These are phyloP conservation scores for Myzus persicae DNA, from an alignment of 1,140 invertebrate genomes.

Conservation along the genomic window DNA sequence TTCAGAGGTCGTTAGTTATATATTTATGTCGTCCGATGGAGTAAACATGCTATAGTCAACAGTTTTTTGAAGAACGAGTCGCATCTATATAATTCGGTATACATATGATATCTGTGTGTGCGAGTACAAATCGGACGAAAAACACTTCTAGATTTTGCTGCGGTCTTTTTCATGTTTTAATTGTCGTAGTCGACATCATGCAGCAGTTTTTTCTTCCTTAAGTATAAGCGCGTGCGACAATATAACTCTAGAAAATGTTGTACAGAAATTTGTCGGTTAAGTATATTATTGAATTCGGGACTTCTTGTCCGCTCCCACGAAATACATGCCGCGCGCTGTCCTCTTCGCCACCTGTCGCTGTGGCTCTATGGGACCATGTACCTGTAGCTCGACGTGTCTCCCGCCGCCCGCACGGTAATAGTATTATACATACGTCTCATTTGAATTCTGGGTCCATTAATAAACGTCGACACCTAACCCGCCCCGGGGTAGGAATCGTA, in stretches of 20 bases:
- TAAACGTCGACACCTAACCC: conserved; percentile 53
- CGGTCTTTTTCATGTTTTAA: not conserved
- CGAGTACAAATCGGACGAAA: not conserved
- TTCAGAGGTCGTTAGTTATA: not conserved
- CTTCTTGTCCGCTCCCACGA: not conserved
- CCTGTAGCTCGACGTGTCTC: not conserved
- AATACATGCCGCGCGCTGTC: not conserved
- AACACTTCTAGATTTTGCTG: not conserved
- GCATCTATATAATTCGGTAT: too few relatives aligned
- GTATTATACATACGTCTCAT: conserved; percentile 44
- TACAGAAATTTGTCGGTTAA: not conserved
- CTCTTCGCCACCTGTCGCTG: not conserved
- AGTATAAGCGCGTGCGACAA: not conserved
- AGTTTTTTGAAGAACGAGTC: not conserved
- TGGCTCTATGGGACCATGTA: not conserved
- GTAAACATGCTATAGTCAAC: not conserved
- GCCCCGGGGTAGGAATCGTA: conserved; percentile 49
- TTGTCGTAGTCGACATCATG: not conserved
- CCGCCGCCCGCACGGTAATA: not conserved
- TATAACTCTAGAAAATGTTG: not conserved
- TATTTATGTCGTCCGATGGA: not conserved
- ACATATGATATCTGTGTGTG: too few relatives aligned
- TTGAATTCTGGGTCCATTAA: conserved; percentile 56
- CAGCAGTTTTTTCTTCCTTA: not conserved
- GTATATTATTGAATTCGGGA: not conserved